Base-by-base conservation (phyloP, 2,797 vertebrate species). In the Dendrocincla tyrannina region DNA sequence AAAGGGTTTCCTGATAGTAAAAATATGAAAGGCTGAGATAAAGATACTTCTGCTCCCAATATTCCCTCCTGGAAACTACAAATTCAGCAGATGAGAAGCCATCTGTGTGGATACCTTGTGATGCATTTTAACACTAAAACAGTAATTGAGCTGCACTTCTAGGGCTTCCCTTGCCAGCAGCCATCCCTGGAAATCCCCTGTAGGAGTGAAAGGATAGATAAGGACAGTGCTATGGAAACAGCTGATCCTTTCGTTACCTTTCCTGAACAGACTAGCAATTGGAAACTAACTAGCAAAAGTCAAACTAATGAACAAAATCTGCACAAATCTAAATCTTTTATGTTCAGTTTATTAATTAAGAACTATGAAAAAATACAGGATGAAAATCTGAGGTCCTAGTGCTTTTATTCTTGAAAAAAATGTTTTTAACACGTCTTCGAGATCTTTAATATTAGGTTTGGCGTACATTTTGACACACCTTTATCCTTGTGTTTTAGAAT, bases 51-150 rank as follows among this genome's bases (percentile, higher is more conserved):
- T 17, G 19, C 59, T 96, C 91, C 79, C 82, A 83, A 27, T 94
- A 94, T 88, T 95, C 79, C 62, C 72, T 96, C 95, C 91, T 94
- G 91, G 95, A 96, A 96, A 89, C 82, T 80, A 96, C 79, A 91
- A 88, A 94, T 93, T 84, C 92, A 94, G 91, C 95, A 96, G 92
- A 97, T 94, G 95, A 94, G 93, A 92, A 96, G 91, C 94, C 92
- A 96, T 95, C 95, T 96, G 93, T 92, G 91, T 94, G 92, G 96
- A 94, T 95, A 96, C 93, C 95, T 97, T 96, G 88, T 95, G 89
- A 93, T 94, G 79, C 24, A 7, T 96, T 95, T 96, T 94, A 95
- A 91, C 39, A 73, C 89, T 93, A 85, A 88, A 96, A 89, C 72
- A 89, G 94, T 80, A 95, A 96, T 85, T 89, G 85, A 95, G 79